These are phyloP conservation scores for Gila robusta DNA, from an alignment of 2,797 vertebrate genomes.

Conservation along the genomic window DNA sequence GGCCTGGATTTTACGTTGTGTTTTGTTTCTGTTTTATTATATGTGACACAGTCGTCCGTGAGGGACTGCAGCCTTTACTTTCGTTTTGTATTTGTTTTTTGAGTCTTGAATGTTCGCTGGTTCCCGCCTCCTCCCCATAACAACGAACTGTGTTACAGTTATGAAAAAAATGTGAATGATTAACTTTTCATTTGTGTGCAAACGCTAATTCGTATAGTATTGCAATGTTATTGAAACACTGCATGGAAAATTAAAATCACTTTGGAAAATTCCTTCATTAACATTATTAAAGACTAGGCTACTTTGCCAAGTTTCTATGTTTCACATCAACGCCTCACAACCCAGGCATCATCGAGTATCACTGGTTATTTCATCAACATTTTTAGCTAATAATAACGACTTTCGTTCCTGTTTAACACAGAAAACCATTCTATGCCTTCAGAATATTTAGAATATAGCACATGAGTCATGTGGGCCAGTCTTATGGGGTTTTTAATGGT, in stretches of 20 bases:
- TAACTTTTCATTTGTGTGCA: not conserved
- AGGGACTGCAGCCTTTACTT: no score
- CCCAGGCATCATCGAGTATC: not conserved
- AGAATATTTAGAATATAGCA: not conserved
- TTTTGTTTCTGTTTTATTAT: no score
- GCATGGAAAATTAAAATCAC: not conserved
- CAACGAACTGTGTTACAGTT: no score
- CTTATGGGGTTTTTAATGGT: not conserved
- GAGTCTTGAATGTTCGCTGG: no score
- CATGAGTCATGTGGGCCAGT: not conserved
- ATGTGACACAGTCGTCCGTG: no score
- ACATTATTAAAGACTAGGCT: not conserved
- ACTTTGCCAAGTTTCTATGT: not conserved
- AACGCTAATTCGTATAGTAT: not conserved
- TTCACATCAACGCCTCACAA: not conserved
- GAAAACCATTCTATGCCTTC: not conserved
- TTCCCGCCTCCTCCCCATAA: no score
- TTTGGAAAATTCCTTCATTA: not conserved
- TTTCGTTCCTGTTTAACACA: not conserved
- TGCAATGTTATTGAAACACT: not conserved
- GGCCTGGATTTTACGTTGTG: no score
- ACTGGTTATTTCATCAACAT: not conserved
- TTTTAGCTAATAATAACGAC: not conserved
- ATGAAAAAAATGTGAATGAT: no score
- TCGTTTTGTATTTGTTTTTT: no score